Evolutionary conservation across 1,140 invertebrate genomes (phyloP).

Genomic region (Cardiocondyla obscurior): DNA sequence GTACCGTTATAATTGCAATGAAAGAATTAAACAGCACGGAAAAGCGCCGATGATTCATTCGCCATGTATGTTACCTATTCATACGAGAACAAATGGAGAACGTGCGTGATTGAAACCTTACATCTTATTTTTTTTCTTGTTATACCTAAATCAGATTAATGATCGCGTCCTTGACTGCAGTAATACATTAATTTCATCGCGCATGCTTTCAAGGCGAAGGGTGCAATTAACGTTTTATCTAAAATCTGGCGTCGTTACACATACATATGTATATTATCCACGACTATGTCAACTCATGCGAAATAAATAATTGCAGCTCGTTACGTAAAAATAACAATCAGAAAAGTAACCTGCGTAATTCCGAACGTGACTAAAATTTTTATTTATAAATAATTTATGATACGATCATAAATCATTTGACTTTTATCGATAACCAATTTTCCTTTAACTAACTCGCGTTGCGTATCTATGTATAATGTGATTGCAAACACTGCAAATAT

Average conservation of each 20-base stretch:
- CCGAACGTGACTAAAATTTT: background rate
- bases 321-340: background rate
- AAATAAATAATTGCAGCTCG: constrained; percentile 34
- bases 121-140: constrained; percentile 7
- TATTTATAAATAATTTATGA: background rate
- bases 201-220: background rate
- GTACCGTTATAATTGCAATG: background rate
- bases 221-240: background rate
- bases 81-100: constrained; percentile 14
- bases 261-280: too few species aligned
- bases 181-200: constrained; percentile 8
- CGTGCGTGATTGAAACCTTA: constrained; percentile 5
- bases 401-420: background rate
- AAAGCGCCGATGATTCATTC: constrained; percentile 34
- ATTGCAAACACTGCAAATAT: background rate
- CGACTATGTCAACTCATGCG: background rate
- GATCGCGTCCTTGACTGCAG: background rate
- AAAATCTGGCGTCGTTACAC: background rate
- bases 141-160: constrained; percentile 12
- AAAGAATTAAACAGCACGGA: background rate
- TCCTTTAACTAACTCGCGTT: background rate
- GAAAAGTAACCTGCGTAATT: background rate
- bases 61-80: background rate
- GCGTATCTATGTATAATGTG: background rate
- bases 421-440: background rate